Evolutionary conservation across 2,797 vertebrate species (phyloP), one percentile per base, ranked within the genome.

Genomic region (Limosa lapponica): DNA sequence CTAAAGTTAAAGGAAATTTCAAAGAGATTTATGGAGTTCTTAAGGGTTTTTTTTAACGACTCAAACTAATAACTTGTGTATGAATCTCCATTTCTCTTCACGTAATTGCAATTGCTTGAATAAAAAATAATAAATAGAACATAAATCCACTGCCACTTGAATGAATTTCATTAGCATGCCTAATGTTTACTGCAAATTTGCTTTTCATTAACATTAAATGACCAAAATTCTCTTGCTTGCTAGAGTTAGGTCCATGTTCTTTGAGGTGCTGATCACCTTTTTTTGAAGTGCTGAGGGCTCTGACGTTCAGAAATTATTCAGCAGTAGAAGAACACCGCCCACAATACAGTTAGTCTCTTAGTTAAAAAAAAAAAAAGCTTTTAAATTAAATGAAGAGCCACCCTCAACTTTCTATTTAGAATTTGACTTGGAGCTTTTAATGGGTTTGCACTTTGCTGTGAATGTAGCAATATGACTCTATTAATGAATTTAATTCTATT

Each of bases 201-300:
- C 82, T 93, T 94, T 96, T 96, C 89, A 96, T 97, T 97, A 97
- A 92, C 64, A 67, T 87, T 89, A 61, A 91, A 90, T 91, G 24
- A 96, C 74, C 67, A 94, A 86, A 95, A 97, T 95, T 84, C 43
- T 73, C 52, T 74, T 64, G 44, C 30, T 95, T 67, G 66, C 46
- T 72, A 80, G 66, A 83, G 55, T 66, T 74, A 90, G 34, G 62
- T 75, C 43, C 39, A 13, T 67, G 16, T 77, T 89, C 82, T 94
- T 66, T 65, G 54, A 82, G 85, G 52, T 83, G 46, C 43, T 43
- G 72, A 71, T 93, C 81, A 52, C 54, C 67, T 73, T 82, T 86
- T 86, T 84, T 69, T 62, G 17, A 92, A 92, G 66, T 72, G 51
- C 78, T 86, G 51, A 78, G 70, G 90, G 44, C 36, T 92, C 54